Base-by-base conservation (phyloP, 2,797 vertebrate species). In the Coendou prehensilis region DNA sequence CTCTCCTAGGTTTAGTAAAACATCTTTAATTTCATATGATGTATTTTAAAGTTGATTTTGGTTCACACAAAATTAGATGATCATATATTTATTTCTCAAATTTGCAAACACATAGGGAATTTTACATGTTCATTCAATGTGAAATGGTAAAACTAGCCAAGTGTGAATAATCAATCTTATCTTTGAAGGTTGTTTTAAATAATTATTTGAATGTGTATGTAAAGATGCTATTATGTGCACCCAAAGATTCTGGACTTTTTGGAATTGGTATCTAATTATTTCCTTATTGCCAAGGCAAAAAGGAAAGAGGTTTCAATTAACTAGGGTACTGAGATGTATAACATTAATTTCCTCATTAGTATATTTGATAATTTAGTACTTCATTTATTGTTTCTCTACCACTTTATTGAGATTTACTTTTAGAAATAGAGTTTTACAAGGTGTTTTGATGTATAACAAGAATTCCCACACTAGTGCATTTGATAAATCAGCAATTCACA, bases 11-110 rank as follows among this genome's bases (percentile, higher is more conserved):
- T 75, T 83, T 61, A 61, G 2, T 69, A 30, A 87, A 89, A 83
- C 41, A 76, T 69, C 10, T n/a, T 87, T 83, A 94, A 87, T 71
- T 87, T 92, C 14, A 79, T 61, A 56, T n/a, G 33, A 69, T 82
- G 20, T 89, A 92, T 47, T 84, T 87, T 92, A 94, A 87, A 90
- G 26, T 9, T 80, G 26, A 85, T n/a, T 93, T 37, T 28, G 3
- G 22, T 86, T 59, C 56, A 37, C 13, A 61, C 41, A 91, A 89
- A 89, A 18, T 56, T 63, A 23, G 17, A 59, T 76, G 26, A 89
- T 83, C 92, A 89, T 75, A 79, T 73, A 75, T 87, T 92, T 89
- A 78, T 82, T 73, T 91, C 56, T 84, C 33, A 92, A 71, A 84
- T 71, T 93, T 79, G 2, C 22, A 85, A 93, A 73, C 17, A 86